Evolutionary conservation across 35 echinoderm and acorn worm species (phyloP), one percentile per base, ranked within the genome.

Genomic region (Anneissia japonica): DNA sequence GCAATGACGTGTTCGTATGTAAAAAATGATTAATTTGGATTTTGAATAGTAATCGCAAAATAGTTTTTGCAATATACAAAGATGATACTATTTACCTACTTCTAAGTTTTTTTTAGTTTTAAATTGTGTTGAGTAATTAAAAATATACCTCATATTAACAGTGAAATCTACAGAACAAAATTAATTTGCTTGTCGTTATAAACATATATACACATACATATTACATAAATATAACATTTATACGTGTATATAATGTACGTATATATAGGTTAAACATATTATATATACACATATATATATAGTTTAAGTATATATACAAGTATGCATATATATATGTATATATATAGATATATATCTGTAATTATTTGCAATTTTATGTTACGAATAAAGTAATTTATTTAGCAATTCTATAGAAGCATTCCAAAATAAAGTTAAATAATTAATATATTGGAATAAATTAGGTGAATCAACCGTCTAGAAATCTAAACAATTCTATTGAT

Each of bases 211-310:
- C 26, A 75, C 32, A 75, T 75, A 75, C 26, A 75, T 34, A 75
- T 75, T 30, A 30, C 9, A 75, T 30, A 30, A 75, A 30, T 30
- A 30, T 30, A 30, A 28, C 26, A 34, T 75, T 28, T 64, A 64
- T 64, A 64, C 28, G 28, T 64, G 28, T 64, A 64, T 64, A 75
- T 75, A 30, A 30, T 75, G 74, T 75, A 75, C 32, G 4, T 23
- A 75, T 23, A 64, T 75, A 75, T 75, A 75, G 4, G 26, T 75
- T 30, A 30, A 4, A 9, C 9, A 30, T 9, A 9, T 30, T 7
- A 75, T 75, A 75, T 75, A 75, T 7, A 75, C 32, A 75, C 32
- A 23, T 75, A 75, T 75, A 23, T 75, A 75, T 75, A 75, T 75
- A 75, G 26, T 64, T 14, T 64, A 64, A 14, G n/a, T 64, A 75